Conservation (phyloP, 2,888 invertebrate species). For the Drosophila borborema region DNA sequence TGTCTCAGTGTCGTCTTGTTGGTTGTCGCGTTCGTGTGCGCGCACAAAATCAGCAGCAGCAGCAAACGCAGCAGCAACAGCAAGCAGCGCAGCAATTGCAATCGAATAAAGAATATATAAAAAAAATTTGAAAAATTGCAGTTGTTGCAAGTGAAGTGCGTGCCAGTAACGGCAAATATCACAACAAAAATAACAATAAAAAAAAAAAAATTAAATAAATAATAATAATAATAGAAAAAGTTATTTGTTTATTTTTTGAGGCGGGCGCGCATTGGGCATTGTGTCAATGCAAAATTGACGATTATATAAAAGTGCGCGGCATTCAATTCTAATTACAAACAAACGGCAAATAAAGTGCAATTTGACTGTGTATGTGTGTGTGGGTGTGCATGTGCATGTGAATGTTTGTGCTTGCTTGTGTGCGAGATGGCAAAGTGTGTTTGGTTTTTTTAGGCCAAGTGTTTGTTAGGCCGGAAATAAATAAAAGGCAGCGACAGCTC, state of each 20-base stretch:
- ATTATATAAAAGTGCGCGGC: slow-evolving; percentile 77
- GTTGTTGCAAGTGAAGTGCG: slow-evolving; percentile 65
- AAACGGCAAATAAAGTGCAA: slow-evolving; percentile 64
- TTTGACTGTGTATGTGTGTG: slow-evolving; percentile 31
- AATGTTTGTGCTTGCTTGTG: slow-evolving; percentile 8
- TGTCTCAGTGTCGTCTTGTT: slow-evolving; percentile 84
- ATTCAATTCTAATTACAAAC: slow-evolving; percentile 74
- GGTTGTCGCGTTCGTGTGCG: slow-evolving; percentile 84
- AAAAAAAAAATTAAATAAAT: background rate
- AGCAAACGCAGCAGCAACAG: slow-evolving; percentile 36
- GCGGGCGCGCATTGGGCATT: slow-evolving; percentile 51
- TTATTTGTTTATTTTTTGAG: slow-evolving; percentile 59
- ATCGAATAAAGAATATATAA: slow-evolving; percentile 44
- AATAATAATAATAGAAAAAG: background rate
- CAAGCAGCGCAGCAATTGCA: slow-evolving; percentile 53
- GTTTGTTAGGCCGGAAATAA: slow-evolving; percentile 57
- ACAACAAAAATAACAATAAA: slow-evolving; percentile 21
- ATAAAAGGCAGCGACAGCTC: slow-evolving; percentile 43
- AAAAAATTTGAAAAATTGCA: slow-evolving; percentile 39
- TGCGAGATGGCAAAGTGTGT: slow-evolving; percentile 51
- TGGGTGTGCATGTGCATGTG: slow-evolving; percentile 4
- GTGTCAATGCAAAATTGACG: slow-evolving; percentile 73
- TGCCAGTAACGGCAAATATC: slow-evolving; percentile 39
- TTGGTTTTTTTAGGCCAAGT: slow-evolving; percentile 60
- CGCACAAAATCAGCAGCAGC: slow-evolving; percentile 64